Evolutionary conservation across 2,113 vertebrate genomes (phyloP), one percentile per base, ranked within the genome.

Genomic region (Gadus macrocephalus): DNA sequence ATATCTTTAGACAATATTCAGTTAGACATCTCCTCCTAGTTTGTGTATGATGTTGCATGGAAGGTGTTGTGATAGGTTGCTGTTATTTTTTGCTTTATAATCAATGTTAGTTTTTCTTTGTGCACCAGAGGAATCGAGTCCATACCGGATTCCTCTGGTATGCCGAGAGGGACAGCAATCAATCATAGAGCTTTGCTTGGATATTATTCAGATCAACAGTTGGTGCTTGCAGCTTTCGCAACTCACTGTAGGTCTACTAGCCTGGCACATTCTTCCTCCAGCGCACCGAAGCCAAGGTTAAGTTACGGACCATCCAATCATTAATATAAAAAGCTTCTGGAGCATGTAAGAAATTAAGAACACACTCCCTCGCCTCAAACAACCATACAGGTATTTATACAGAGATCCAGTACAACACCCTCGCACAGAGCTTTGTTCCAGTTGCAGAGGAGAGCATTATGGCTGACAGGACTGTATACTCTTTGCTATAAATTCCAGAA

Each of bases 281-380:
- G 62, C n/a, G 35, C 81, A 74, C 72, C 64, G 67, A 38, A 1
- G 22, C 55, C 63, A 79, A 78, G 80, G 78, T 79, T 70, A 68
- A 71, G 67, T 68, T 72, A 71, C 62, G 66, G 70, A 60, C 63
- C 16, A 16, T 81, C 53, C 82, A 91, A 90, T 91, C 78, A 89
- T 90, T 91, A 73, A 90, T 87, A 55, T 61, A 61, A 64, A 38
- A 35, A 73, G 80, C 77, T 87, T 85, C 72, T 79, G 72, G 61
- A 73, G 53, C 78, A 76, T 77, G 86, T 90, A 81, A 91, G 81
- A 79, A 78, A 90, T 90, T 88, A 86, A 86, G 67, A 20, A 20
- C 71, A 1, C 6, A 28, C 66, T 65, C 82, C 80, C 74, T 82
- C 81, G 81, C 80, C 75, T 82, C 22, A n/a, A 15, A 58, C 12